A percentile compares a stretch with the other conserved stretches of the same genome.
Evolutionary conservation across 1,140 invertebrate genomes (phyloP).

Genomic region (Pinna nobilis): DNA sequence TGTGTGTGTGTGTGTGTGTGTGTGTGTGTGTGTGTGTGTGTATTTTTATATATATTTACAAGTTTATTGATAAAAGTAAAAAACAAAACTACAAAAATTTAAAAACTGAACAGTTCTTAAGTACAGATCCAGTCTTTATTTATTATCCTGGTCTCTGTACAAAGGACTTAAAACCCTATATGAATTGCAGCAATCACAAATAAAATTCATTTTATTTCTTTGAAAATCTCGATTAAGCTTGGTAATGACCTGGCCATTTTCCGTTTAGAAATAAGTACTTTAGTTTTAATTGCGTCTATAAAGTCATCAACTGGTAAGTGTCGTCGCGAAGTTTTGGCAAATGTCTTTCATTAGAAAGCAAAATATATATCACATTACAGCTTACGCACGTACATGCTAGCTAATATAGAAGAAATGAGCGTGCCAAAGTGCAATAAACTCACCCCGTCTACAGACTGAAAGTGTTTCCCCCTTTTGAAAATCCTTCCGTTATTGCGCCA

Average conservation of each 20-base stretch:
- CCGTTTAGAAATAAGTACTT: not conserved
- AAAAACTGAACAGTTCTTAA: too few relatives aligned
- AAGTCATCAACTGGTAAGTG: slow-evolving; percentile 4
- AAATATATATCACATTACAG: slow-evolving; percentile 4
- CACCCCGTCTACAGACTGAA: slow-evolving; percentile 24
- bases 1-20: too few relatives aligned
- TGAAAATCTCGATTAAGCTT: too few relatives aligned
- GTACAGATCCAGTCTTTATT: too few relatives aligned
- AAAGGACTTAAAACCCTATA: slow-evolving; percentile 19
- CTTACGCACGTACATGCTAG: not conserved
- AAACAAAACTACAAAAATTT: too few relatives aligned
- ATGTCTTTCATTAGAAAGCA: slow-evolving; percentile 5
- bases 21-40: too few relatives aligned
- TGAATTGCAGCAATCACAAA: too few relatives aligned
- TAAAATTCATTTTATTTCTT: too few relatives aligned
- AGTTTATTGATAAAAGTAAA: too few relatives aligned
- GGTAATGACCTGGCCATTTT: too few relatives aligned
- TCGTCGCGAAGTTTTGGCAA: slow-evolving; percentile 6
- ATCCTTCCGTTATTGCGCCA: slow-evolving; percentile 47
- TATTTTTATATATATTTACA: too few relatives aligned
- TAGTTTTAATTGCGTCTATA: slow-evolving; percentile 11
- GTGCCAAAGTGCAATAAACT: slow-evolving; percentile 31
- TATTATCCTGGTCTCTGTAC: too few relatives aligned
- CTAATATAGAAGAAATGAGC: slow-evolving; percentile 16
- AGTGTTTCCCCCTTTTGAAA: slow-evolving; percentile 41